Conservation (phyloP, 2,797 vertebrate species). For the Sebastes minor region DNA sequence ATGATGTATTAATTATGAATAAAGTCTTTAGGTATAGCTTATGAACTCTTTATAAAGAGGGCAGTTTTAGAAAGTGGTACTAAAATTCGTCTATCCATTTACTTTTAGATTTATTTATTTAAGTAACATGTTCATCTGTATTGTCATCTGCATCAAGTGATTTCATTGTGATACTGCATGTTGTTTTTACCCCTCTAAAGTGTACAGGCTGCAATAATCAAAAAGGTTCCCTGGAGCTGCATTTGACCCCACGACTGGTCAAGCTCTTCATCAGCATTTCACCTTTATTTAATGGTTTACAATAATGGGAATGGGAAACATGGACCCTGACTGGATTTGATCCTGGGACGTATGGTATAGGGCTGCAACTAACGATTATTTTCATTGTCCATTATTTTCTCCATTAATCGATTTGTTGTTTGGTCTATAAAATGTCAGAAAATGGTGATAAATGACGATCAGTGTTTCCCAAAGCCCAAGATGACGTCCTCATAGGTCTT, state of each 20-base stretch:
- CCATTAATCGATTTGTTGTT: too few species aligned
- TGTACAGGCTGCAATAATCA: not conserved
- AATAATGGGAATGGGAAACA: not conserved
- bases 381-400: too few species aligned
- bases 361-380: too few species aligned
- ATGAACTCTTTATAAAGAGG: not conserved
- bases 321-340: not conserved
- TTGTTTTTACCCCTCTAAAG: not conserved
- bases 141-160: not conserved
- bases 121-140: not conserved
- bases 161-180: not conserved
- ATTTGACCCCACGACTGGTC: not conserved
- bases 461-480: too few species aligned
- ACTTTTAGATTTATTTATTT: not conserved
- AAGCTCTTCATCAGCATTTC: not conserved
- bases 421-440: too few species aligned
- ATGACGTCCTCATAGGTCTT: too few species aligned
- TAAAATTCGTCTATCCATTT: not conserved
- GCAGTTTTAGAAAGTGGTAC: not conserved
- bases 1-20: too few species aligned
- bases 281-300: not conserved
- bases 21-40: too few species aligned
- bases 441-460: too few species aligned
- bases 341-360: not conserved
- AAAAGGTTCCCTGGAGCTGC: not conserved